Percentiles rank a stretch among this genome's conserved stretches.
Evolutionary conservation across 2,113 vertebrate genomes (phyloP).

Genomic region (Paralichthys olivaceus): DNA sequence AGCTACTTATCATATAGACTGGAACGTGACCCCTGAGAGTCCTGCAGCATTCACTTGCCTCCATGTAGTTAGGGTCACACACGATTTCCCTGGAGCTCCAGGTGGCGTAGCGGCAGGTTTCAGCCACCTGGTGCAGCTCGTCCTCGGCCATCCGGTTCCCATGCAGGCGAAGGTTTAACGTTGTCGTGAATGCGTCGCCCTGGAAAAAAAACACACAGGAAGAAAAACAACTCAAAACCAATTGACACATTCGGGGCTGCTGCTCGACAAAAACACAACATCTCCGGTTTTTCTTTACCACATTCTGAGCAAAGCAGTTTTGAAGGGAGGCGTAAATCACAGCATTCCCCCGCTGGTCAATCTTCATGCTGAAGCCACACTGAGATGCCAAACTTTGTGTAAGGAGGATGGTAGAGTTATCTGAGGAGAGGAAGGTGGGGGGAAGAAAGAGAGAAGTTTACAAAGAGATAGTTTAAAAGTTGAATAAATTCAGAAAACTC

Average conservation of each 20-base stretch:
- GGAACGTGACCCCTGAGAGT: not conserved
- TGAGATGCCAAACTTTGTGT: conserved; percentile 64
- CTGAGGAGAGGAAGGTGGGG: conserved; percentile 46
- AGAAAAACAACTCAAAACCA: not conserved
- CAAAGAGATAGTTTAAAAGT: not conserved
- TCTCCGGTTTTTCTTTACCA: conserved; percentile 44
- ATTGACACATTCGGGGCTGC: not conserved
- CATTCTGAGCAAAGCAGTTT: conserved; percentile 76
- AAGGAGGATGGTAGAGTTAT: conserved; percentile 62
- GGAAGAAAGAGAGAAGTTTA: not conserved
- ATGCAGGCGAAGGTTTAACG: conserved; percentile 57
- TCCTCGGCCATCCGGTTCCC: conserved; percentile 43
- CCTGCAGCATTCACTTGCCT: conserved; percentile 64
- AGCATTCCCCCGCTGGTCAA: conserved; percentile 57
- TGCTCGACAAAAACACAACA: not conserved
- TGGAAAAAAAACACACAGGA: conserved; percentile 20
- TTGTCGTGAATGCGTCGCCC: conserved; percentile 64
- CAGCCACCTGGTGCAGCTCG: conserved; percentile 58
- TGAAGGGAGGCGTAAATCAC: conserved; percentile 75
- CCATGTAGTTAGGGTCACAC: conserved; percentile 77
- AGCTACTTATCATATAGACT: conserved; percentile 19
- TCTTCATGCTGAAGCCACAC: conserved; percentile 78
- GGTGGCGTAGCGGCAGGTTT: conserved; percentile 65
- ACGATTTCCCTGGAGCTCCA: conserved; percentile 80
- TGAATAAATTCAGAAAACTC: not conserved